phyloP scores from a whole-genome alignment of 2,113 vertebrate species.

The Vidua macroura region DNA sequence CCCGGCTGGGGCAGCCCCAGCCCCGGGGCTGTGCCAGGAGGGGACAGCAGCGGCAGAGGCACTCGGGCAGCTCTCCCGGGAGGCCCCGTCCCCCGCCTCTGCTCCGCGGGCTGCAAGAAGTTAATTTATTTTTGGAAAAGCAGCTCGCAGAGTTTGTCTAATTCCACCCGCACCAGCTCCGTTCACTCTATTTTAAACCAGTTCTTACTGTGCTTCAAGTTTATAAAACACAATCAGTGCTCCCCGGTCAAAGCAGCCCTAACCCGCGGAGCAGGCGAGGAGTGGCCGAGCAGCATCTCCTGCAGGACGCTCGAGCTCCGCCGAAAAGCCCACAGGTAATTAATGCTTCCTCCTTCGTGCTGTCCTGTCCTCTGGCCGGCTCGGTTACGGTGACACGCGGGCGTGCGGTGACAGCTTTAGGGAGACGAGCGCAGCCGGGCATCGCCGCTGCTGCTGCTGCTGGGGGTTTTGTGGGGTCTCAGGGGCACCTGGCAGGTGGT shows the following conservation, averaged over 20 bases:
- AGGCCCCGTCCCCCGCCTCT: background rate
- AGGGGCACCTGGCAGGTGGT: background rate
- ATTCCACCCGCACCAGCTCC: conserved; percentile 59
- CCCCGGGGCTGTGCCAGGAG: background rate
- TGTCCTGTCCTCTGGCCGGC: background rate
- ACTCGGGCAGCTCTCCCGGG: background rate
- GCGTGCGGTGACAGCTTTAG: background rate
- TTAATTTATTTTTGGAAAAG: conserved; percentile 67
- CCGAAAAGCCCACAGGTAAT: conserved; percentile 44
- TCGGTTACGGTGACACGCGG: background rate
- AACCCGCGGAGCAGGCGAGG: background rate
- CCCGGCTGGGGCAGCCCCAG: background rate
- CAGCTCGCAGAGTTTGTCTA: conserved; percentile 57
- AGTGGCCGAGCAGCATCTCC: conserved; percentile 32
- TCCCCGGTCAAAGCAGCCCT: conserved; percentile 41
- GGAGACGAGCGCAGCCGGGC: rapidly evolving
- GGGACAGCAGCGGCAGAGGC: background rate
- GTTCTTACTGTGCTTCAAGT: conserved; percentile 59
- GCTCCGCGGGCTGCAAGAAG: conserved; percentile 60
- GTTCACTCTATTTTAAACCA: conserved; percentile 65
- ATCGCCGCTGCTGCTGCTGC: background rate
- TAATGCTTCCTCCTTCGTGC: conserved; percentile 29
- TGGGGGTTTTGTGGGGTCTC: background rate
- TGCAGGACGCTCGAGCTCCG: conserved; percentile 27
- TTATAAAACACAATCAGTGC: conserved; percentile 48